Conservation (phyloP, 37 sponge, comb jelly and placozoan species). For the Crambe crambe region DNA sequence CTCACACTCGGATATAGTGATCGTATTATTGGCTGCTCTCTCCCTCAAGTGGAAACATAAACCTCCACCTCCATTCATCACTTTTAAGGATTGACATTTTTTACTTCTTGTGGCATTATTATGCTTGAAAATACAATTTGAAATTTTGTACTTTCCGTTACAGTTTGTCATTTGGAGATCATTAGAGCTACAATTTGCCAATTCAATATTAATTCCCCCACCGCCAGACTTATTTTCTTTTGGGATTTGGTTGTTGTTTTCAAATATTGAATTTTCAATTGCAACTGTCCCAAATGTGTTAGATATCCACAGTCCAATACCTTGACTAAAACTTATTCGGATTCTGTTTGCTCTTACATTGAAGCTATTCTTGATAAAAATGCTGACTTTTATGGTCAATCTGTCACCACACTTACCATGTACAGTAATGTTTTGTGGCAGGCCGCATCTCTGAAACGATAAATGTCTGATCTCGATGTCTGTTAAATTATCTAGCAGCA, state of each 20-base stretch:
- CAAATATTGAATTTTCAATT: not conserved
- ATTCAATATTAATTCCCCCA: not conserved
- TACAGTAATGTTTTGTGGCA: too few species aligned
- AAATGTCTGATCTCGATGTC: too few species aligned
- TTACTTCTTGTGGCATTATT: constrained; percentile 31
- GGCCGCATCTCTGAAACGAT: too few species aligned
- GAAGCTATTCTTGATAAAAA: too few species aligned
- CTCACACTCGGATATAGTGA: constrained; percentile 11
- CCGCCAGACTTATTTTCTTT: not conserved
- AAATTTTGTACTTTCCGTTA: constrained; percentile 1
- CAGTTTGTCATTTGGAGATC: not conserved
- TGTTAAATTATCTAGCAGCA: too few species aligned
- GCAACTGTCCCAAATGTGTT: not conserved
- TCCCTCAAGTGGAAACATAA: constrained; percentile 37
- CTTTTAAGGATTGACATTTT: not conserved
- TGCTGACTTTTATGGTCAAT: too few species aligned
- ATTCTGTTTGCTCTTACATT: too few species aligned
- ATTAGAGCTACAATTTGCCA: not conserved
- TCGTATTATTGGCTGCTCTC: constrained; percentile 9
- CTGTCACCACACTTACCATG: too few species aligned
- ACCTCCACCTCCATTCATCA: constrained; percentile 49
- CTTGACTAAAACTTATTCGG: not conserved
- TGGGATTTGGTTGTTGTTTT: not conserved
- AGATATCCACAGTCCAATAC: not conserved
- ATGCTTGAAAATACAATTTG: constrained; percentile 34